Evolutionary conservation across 2,888 invertebrate genomes (phyloP), one percentile per base, ranked within the genome.

Genomic region (Xanthorhoe spadicearia): DNA sequence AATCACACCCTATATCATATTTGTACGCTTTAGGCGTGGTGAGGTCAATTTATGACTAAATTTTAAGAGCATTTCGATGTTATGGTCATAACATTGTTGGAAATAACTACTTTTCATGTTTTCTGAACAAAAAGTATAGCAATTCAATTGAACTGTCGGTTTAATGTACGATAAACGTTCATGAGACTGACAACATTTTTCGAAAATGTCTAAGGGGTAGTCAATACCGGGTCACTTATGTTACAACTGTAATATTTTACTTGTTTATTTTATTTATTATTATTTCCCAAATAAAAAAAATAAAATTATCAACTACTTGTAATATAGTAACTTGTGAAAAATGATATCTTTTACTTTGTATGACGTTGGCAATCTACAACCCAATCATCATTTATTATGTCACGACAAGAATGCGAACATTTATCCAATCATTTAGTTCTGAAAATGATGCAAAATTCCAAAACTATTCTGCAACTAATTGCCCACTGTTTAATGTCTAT

Each of bases 31-130:
- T 78, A 74, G 86, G 86, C 86, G 86, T 79, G 85, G 84, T 77
- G 66, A 51, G 73, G 74, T 77, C 81, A 79, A 90, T 90, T 90
- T 90, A 90, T 90, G 89, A 86, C 90, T 90, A 85, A 80, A 89
- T 90, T 86, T 80, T 74, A 80, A 77, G 57, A 68, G 66, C 48
- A 69, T 71, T 52, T 53, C 35, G 48, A 55, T 50, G 38, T 66
- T 62, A 54, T 59, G 19, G 8, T 56, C 17, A 23, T 54, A 58
- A 70, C 71, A 72, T 59, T 74, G 70, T 64, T 49, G 50, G n/a
- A 32, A 57, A 66, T 60, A 48, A 9, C 18, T 46, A 15, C 17
- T 17, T 48, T 48, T 48, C 5, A 48, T 48, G 48, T 15, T 17
- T 2, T 17, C 5, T 17, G 6, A 15, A 8, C 17, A n/a, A 13